phyloP scores from a whole-genome alignment of 2,797 vertebrate species.

The Knipowitschia caucasica region DNA sequence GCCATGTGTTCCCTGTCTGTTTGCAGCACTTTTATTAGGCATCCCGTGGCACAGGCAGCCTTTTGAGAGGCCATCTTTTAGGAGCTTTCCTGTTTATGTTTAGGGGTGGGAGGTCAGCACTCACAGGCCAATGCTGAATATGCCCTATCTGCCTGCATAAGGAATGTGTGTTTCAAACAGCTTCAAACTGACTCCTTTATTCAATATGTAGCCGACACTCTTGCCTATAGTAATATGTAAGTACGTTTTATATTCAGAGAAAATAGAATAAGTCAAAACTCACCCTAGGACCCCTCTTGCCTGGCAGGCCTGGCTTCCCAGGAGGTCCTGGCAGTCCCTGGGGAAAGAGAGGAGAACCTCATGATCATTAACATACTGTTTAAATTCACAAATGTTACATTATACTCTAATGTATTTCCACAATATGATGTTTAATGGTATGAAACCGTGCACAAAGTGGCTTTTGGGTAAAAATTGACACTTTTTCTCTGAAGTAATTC shows the following conservation, averaged over 20 bases:
- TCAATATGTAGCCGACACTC: conserved; percentile 28
- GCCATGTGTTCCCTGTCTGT: conserved; percentile 71
- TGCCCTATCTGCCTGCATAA: conserved; percentile 58
- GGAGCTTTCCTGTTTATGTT: conserved; percentile 76
- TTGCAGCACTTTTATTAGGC: conserved; percentile 76
- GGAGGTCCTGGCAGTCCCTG: conserved; percentile 88
- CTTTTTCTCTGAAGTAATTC: conserved; percentile 41
- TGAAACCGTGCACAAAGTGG: conserved; percentile 13
- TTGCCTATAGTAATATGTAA: conserved; percentile 10
- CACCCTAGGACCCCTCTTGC: conserved; percentile 89
- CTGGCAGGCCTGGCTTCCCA: conserved; percentile 86
- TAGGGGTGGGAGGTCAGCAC: conserved; percentile 68
- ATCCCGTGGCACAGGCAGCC: conserved; percentile 71
- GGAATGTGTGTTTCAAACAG: conserved; percentile 50
- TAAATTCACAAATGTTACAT: conserved; percentile 1
- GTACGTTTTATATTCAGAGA: background rate
- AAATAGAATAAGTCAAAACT: conserved; percentile 52
- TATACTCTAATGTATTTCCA: conserved; percentile 11
- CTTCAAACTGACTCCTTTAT: conserved; percentile 33
- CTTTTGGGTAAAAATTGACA: conserved; percentile 28
- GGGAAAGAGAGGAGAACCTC: conserved; percentile 34
- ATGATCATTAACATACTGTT: conserved; percentile 10
- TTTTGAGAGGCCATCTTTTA: conserved; percentile 75
- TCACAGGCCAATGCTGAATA: conserved; percentile 67
- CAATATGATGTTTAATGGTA: background rate